phyloP scores from a whole-genome alignment of 2,888 invertebrate genomes.

The Drosophila nr. perissopoda region DNA sequence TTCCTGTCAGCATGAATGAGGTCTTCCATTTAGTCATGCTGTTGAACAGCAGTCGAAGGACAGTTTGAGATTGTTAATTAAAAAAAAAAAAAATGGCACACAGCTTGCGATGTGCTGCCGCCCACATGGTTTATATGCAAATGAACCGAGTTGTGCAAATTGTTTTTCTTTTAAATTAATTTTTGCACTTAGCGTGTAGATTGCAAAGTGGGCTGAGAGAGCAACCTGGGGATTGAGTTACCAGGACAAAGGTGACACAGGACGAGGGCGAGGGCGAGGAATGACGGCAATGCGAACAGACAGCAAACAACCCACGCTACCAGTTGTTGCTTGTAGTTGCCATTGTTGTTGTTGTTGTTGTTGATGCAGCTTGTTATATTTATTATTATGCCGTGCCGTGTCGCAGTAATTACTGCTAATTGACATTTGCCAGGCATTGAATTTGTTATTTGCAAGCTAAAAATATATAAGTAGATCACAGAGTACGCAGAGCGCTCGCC shows the following conservation, averaged over 20 bases:
- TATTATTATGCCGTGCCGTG: constrained; percentile 58
- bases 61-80: constrained; percentile 43
- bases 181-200: constrained; percentile 74
- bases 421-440: constrained; percentile 59
- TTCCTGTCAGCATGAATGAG: constrained; percentile 31
- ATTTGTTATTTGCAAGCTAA: constrained; percentile 26
- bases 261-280: constrained; percentile 15
- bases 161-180: constrained; percentile 64
- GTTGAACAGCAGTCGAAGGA: constrained; percentile 21
- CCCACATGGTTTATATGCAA: constrained; percentile 26
- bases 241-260: constrained; percentile 15
- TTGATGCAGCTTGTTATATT: constrained; percentile 56
- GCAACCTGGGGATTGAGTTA: constrained; percentile 63
- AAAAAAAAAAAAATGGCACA: constrained; percentile 30
- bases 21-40: constrained; percentile 42
- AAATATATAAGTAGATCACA: constrained; percentile 20
- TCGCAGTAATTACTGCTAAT: constrained; percentile 73
- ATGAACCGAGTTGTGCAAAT: constrained; percentile 33
- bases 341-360: constrained; percentile 46
- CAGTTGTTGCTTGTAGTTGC: constrained; percentile 36
- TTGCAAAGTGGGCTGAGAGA: constrained; percentile 51
- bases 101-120: constrained; percentile 33
- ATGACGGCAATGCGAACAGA: constrained; percentile 17
- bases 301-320: constrained; percentile 20
- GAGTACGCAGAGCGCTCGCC: background rate